Evolutionary conservation across 1,140 invertebrate genomes (phyloP), one percentile per base, ranked within the genome.

Genomic region (Agrilus planipennis): DNA sequence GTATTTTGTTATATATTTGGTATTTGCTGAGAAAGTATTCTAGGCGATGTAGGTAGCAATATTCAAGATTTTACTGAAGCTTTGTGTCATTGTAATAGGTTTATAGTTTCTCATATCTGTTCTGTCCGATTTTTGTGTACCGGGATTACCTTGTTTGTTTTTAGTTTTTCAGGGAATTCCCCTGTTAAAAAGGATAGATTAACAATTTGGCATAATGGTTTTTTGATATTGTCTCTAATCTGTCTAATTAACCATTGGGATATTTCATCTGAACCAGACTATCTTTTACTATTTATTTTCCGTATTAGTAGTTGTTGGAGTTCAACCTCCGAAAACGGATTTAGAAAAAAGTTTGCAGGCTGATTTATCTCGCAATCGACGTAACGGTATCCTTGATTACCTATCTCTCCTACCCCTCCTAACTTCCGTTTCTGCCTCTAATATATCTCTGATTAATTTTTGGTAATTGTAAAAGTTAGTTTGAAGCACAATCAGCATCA

Each of bases 11-110:
- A n/a, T 37, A 22, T 4, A 45, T 41, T 14, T 42, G 21, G 6
- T 39, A 12, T 10, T n/a, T 37, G 18, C 27, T 6, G 18, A 41
- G 20, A 32, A 34, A 42, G 11, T 40, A 38, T 5, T 31, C 18
- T 3, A 42, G 34, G 17, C 36, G 9, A 2, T 39, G 18, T n/a
- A 44, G 18, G 34, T 25, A 44, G 21, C 34, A 44, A 29, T 41
- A 44, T 30, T 45, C 30, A 41, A 45, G 23, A 45, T 32, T 36
- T 45, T 45, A 35, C 31, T 36, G 21, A 45, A 41, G 3, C 15
- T 16, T 10, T 18, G 23, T n/a, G 21, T 4, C 6, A 37, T 4
- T 14, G 34, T 11, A 7, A 37, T 15, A 4, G 34, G 18, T 11
- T 6, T 21, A 22, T 37, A 37, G 16, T 22, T 37, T 4, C 23